Conservation (phyloP, 2,797 vertebrate species). For the Rhinatrema bivittatum region DNA sequence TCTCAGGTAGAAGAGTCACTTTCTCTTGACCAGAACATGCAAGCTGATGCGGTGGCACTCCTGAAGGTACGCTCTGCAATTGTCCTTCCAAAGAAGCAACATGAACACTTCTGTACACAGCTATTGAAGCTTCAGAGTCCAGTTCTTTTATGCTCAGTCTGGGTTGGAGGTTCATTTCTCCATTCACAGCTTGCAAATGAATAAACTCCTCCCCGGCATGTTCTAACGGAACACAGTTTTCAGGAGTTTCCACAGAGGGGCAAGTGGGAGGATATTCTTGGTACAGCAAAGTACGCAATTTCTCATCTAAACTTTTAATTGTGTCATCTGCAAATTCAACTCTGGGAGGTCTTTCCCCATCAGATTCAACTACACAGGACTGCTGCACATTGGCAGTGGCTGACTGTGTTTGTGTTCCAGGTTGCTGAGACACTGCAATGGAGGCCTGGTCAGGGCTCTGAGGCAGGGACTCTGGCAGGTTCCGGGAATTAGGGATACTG, state of each 20-base stretch:
- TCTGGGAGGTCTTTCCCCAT: constrained; percentile 74
- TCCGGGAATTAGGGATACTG: neutral
- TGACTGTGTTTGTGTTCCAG: constrained; percentile 9
- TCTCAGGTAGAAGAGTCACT: no score
- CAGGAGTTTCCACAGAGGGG: constrained; percentile 45
- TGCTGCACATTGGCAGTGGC: constrained; percentile 44
- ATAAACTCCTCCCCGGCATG: constrained; percentile 34
- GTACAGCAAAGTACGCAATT: constrained; percentile 77
- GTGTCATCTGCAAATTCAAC: constrained; percentile 92
- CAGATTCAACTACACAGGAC: constrained; percentile 64
- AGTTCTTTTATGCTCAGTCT: no score
- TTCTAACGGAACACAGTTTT: constrained; percentile 27
- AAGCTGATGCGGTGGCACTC: no score
- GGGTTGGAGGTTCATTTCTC: constrained; percentile 3
- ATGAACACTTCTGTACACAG: no score
- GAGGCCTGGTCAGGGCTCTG: constrained; percentile 32
- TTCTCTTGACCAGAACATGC: no score
- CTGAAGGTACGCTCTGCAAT: no score
- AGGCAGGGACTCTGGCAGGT: constrained; percentile 15
- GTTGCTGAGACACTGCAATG: constrained; percentile 18
- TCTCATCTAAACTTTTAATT: constrained; percentile 94
- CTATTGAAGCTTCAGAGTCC: no score
- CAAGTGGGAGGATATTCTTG: constrained; percentile 69
- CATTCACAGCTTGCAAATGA: constrained; percentile 6
- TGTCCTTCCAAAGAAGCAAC: no score